Percentiles rank a stretch among this genome's conserved stretches.
Evolutionary conservation across 2,888 invertebrate genomes (phyloP).

Genomic region (Orthosia gothica): DNA sequence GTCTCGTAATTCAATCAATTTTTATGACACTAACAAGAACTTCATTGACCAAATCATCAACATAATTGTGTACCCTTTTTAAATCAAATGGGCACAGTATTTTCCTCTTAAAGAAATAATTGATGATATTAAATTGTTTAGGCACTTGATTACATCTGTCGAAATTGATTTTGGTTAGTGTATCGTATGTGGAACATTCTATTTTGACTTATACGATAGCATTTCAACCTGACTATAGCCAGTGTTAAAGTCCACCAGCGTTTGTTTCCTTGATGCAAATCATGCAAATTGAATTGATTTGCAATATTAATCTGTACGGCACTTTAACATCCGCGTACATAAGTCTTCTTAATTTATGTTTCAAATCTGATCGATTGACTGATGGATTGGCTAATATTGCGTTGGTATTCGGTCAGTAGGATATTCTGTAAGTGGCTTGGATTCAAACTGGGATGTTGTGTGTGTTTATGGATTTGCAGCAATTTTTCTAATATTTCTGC

Average conservation of each 20-base stretch:
- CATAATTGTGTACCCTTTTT: constrained; percentile 59
- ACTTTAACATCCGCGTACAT: constrained; percentile 16
- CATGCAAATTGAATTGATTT: constrained; percentile 21
- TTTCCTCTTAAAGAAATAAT: constrained; percentile 45
- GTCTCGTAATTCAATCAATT: constrained; percentile 66
- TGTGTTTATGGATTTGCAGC: neutral
- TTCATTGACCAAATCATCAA: constrained; percentile 40
- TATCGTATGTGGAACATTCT: neutral
- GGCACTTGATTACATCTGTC: constrained; percentile 14
- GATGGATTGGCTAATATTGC: neutral
- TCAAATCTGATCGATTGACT: constrained; percentile 40
- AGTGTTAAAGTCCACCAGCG: neutral
- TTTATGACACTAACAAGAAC: constrained; percentile 65
- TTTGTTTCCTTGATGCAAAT: constrained; percentile 30
- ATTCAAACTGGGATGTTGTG: constrained; percentile 23
- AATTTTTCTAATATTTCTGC: neutral
- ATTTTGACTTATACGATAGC: neutral
- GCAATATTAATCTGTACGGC: constrained; percentile 29
- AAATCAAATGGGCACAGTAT: constrained; percentile 43
- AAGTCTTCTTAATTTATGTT: constrained; percentile 38
- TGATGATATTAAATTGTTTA: constrained; percentile 36
- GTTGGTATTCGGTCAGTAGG: constrained; percentile 33
- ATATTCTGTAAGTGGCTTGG: constrained; percentile 12
- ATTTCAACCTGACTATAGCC: neutral
- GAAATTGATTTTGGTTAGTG: constrained; percentile 20